Conservation (phyloP, 2,888 invertebrate species). For the Xestia ashworthii region DNA sequence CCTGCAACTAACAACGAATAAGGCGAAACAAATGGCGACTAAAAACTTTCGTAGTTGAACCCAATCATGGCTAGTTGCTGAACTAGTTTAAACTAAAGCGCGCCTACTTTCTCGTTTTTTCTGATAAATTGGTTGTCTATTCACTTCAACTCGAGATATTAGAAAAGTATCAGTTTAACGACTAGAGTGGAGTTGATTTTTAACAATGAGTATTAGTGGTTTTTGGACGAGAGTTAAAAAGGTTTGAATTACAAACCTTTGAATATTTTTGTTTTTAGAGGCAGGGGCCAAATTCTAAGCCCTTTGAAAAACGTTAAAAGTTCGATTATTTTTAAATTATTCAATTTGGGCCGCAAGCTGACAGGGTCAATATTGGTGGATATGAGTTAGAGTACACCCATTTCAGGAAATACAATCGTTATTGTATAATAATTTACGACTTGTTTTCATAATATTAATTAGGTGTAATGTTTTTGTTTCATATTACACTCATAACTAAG, state of each 20-base stretch:
- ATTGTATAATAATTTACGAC: background rate
- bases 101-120: background rate
- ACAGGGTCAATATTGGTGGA: background rate
- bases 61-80: background rate
- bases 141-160: background rate
- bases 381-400: background rate
- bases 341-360: background rate
- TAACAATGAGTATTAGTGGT: background rate
- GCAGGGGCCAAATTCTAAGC: background rate
- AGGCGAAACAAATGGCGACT: background rate
- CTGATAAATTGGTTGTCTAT: background rate
- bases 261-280: background rate
- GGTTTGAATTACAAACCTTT: too few species aligned
- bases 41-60: background rate
- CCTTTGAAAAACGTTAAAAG: background rate
- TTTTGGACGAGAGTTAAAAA: background rate
- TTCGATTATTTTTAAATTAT: background rate
- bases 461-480: background rate
- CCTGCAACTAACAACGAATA: background rate
- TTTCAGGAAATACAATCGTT: background rate
- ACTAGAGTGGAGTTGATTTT: background rate
- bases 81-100: background rate
- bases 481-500: background rate
- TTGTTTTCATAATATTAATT: background rate
- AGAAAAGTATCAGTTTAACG: background rate